Conservation (phyloP, 2,113 vertebrate genomes). For the Etia nguti region DNA sequence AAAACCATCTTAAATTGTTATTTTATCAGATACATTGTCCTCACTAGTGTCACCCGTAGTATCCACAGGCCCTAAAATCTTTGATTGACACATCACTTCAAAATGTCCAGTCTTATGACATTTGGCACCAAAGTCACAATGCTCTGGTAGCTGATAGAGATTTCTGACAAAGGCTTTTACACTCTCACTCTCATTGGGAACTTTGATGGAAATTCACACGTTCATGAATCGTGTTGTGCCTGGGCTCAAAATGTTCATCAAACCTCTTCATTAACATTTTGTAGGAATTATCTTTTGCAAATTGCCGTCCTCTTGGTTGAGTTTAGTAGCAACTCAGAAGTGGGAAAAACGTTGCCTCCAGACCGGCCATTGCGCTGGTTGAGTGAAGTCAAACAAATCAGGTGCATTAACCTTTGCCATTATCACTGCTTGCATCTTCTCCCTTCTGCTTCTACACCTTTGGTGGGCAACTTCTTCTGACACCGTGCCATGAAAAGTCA, state of each 20-base stretch:
- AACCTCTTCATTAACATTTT: background rate
- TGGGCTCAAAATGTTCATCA: background rate
- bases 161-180: background rate
- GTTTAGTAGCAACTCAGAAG: background rate
- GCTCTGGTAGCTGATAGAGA: background rate
- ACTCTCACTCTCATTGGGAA: background rate
- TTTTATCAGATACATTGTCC: background rate
- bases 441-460: background rate
- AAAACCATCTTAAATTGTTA: background rate
- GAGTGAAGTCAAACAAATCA: background rate
- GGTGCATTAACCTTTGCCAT: background rate
- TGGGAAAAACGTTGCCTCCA: background rate
- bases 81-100: background rate
- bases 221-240: background rate
- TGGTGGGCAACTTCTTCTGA: background rate
- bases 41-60: background rate
- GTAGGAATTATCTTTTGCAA: accelerated
- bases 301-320: background rate
- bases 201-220: background rate
- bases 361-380: accelerated
- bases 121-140: background rate
- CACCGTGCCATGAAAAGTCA: background rate
- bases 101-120: background rate
- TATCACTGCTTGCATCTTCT: background rate
- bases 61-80: accelerated